Conservation (phyloP, 2,113 vertebrate genomes). For the Onychostruthus taczanowskii region DNA sequence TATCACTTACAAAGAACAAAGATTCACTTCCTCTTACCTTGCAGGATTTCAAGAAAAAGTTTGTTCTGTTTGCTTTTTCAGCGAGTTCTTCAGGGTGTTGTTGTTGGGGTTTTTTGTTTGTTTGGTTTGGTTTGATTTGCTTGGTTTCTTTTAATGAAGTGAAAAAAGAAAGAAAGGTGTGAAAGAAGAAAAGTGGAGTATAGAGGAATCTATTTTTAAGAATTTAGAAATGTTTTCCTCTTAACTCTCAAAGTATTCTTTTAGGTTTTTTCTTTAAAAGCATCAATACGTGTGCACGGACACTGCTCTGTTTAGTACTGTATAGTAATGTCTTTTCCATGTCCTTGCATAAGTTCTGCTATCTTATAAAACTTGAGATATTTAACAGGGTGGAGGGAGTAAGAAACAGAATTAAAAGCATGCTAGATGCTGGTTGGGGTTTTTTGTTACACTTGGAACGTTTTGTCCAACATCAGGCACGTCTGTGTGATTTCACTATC, state of each 20-base stretch:
- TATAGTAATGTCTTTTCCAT: constrained; percentile 49
- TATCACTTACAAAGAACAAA: neutral
- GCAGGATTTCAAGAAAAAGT: neutral
- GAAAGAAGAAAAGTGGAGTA: neutral
- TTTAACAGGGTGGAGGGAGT: neutral
- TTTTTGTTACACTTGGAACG: neutral
- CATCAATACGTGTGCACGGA: neutral
- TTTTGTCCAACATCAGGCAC: constrained; percentile 13
- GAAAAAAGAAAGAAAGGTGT: neutral
- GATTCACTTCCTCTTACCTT: neutral
- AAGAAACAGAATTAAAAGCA: neutral
- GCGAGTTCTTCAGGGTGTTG: neutral
- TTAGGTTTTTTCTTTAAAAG: neutral
- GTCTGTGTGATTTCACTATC: constrained; percentile 11
- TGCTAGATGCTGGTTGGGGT: neutral
- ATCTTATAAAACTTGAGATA: constrained; percentile 15
- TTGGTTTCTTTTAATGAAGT: neutral
- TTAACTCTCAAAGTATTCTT: neutral
- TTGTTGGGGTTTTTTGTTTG: neutral
- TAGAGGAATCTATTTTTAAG: neutral
- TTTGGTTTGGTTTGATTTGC: neutral
- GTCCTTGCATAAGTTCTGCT: neutral
- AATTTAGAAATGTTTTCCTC: neutral
- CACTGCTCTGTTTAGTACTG: neutral
- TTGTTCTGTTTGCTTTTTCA: neutral